Evolutionary conservation across 2,888 invertebrate genomes (phyloP).

Genomic region (Patella depressa): DNA sequence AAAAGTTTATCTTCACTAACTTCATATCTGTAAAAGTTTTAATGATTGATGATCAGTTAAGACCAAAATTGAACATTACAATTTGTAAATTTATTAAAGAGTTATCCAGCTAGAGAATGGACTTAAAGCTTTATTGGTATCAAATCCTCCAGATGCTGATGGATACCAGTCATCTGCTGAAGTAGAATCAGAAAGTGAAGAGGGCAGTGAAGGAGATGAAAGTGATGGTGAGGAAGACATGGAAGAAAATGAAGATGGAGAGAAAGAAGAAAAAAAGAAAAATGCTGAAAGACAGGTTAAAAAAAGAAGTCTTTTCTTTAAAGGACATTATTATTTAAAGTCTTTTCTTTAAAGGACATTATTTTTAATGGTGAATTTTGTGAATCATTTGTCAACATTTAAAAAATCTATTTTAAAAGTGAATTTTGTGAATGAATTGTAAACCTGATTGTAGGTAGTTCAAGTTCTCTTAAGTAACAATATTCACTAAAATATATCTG

Average conservation of each 20-base stretch:
- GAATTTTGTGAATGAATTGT: too few species aligned
- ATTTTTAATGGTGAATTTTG: too few species aligned
- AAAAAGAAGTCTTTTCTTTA: too few species aligned
- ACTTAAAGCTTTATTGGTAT: conserved; percentile 57
- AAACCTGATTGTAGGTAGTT: too few species aligned
- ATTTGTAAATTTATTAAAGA: conserved; percentile 35
- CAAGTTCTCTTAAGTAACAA: too few species aligned
- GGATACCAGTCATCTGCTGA: conserved; percentile 28
- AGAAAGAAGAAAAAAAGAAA: background rate
- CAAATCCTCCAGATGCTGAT: conserved; percentile 44
- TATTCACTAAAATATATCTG: background rate
- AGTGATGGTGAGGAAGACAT: conserved; percentile 5
- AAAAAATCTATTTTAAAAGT: too few species aligned
- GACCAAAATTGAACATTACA: background rate
- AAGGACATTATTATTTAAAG: too few species aligned
- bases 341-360: too few species aligned
- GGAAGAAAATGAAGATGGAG: conserved; percentile 14
- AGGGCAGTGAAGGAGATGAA: conserved; percentile 10
- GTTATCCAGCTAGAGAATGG: conserved; percentile 58
- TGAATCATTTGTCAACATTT: too few species aligned
- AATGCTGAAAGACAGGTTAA: conserved; percentile 3
- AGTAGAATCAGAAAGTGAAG: conserved; percentile 13
- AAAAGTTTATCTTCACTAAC: background rate
- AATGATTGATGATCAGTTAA: too few species aligned
- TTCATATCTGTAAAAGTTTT: background rate